Conservation (phyloP, 2,888 invertebrate genomes). For the Euzetes globulus region DNA sequence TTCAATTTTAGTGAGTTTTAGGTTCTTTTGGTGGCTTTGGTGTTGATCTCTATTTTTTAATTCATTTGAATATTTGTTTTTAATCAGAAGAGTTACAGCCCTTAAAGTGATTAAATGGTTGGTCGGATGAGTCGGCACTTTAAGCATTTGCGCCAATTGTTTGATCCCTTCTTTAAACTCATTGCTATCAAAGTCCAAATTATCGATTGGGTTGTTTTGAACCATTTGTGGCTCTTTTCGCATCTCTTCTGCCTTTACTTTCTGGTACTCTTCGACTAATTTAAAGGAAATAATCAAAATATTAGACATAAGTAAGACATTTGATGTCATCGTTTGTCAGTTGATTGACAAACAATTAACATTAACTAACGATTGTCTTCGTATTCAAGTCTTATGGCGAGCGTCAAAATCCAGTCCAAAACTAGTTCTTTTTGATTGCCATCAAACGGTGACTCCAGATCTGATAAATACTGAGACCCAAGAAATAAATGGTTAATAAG, state of each 20-base stretch:
- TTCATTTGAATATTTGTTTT: slow-evolving; percentile 55
- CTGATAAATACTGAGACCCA: slow-evolving; percentile 59
- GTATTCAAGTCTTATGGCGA: slow-evolving; percentile 74
- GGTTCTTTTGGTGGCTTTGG: not conserved
- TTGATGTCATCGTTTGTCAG: not conserved
- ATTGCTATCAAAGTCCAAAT: slow-evolving; percentile 61
- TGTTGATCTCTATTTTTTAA: slow-evolving; percentile 44
- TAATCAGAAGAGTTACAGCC: slow-evolving; percentile 59
- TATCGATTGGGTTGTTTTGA: slow-evolving; percentile 73
- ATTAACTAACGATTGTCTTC: slow-evolving; percentile 56
- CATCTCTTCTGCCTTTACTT: slow-evolving; percentile 57
- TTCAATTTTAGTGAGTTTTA: not conserved
- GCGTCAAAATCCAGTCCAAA: slow-evolving; percentile 74
- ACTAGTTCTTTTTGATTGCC: slow-evolving; percentile 58
- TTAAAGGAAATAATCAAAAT: slow-evolving; percentile 29
- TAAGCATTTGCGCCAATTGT: slow-evolving; percentile 66
- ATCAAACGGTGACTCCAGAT: slow-evolving; percentile 63
- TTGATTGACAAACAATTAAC: not conserved
- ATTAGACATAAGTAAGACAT: slow-evolving; percentile 18
- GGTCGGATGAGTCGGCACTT: slow-evolving; percentile 65
- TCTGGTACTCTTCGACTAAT: slow-evolving; percentile 59
- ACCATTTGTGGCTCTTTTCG: slow-evolving; percentile 62
- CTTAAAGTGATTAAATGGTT: slow-evolving; percentile 67
- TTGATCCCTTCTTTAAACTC: slow-evolving; percentile 77
- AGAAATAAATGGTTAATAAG: slow-evolving; percentile 17